Evolutionary conservation across 2,113 vertebrate genomes (phyloP).

Genomic region (Carassius carassius): DNA sequence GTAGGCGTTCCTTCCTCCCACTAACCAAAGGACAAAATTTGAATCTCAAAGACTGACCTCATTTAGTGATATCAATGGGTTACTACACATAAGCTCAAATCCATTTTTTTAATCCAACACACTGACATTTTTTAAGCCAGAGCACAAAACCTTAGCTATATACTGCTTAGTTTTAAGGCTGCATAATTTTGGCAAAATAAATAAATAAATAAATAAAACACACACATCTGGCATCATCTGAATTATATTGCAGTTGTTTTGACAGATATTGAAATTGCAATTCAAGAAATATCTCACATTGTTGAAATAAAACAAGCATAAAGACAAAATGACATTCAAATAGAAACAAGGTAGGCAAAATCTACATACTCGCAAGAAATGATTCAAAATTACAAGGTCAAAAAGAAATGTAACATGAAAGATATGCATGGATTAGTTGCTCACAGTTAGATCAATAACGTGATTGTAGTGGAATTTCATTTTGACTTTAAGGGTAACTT

Average conservation of each 20-base stretch:
- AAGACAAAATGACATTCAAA: neutral
- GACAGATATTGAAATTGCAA: neutral
- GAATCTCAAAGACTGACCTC: slow-evolving; percentile 67
- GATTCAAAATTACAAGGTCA: neutral
- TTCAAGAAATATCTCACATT: neutral
- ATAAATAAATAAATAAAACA: no score
- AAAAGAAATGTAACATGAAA: neutral
- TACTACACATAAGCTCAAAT: slow-evolving; percentile 45
- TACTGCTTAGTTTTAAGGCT: neutral
- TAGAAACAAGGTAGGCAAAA: neutral
- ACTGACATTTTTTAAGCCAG: neutral
- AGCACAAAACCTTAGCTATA: neutral
- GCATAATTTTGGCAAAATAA: neutral
- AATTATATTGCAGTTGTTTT: neutral
- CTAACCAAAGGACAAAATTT: slow-evolving; percentile 66
- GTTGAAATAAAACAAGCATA: neutral
- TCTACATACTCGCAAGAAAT: neutral
- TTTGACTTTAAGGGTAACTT: no score
- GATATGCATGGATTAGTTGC: neutral
- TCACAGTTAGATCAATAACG: neutral
- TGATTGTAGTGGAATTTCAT: no score
- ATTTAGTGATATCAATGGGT: slow-evolving; percentile 56
- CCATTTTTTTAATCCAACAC: slow-evolving; percentile 31
- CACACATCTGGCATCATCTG: neutral
- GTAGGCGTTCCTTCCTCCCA: slow-evolving; percentile 52